These are phyloP conservation scores for Labrus mixtus DNA, from an alignment of 2,113 vertebrate species.

Conservation along the genomic window DNA sequence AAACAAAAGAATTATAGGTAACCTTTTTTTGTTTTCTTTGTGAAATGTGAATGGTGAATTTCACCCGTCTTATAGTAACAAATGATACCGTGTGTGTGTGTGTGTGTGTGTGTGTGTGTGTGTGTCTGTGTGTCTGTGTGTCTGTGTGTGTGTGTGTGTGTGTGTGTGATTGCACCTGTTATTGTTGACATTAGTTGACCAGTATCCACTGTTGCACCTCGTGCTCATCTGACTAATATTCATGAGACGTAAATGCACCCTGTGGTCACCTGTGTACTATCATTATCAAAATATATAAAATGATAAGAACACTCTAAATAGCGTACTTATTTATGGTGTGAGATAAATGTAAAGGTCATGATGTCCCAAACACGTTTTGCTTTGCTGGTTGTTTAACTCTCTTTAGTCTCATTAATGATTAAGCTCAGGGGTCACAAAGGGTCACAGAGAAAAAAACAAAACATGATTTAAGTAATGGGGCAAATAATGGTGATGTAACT, in stretches of 20 bases:
- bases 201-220: slow-evolving; percentile 18
- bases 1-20: too few species aligned
- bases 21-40: too few species aligned
- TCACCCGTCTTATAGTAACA: too few species aligned
- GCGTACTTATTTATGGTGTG: background rate
- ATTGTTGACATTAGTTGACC: slow-evolving; percentile 32
- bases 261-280: background rate
- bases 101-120: background rate
- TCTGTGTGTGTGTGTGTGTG: background rate
- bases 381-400: slow-evolving; percentile 2
- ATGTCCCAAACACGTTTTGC: background rate
- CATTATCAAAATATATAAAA: too few species aligned
- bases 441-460: background rate
- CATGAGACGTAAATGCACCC: background rate
- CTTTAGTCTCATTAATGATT: slow-evolving; percentile 20
- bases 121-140: background rate
- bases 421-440: slow-evolving; percentile 5
- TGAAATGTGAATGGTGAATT: too few species aligned
- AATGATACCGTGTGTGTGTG: too few species aligned
- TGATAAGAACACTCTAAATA: too few species aligned
- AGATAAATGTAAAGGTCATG: background rate
- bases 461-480: background rate
- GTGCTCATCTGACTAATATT: background rate
- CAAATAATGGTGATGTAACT: background rate
- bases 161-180: slow-evolving; percentile 5